Evolutionary conservation across 2,888 invertebrate genomes (phyloP), one percentile per base, ranked within the genome.

Genomic region (Pilophorus perplexus): DNA sequence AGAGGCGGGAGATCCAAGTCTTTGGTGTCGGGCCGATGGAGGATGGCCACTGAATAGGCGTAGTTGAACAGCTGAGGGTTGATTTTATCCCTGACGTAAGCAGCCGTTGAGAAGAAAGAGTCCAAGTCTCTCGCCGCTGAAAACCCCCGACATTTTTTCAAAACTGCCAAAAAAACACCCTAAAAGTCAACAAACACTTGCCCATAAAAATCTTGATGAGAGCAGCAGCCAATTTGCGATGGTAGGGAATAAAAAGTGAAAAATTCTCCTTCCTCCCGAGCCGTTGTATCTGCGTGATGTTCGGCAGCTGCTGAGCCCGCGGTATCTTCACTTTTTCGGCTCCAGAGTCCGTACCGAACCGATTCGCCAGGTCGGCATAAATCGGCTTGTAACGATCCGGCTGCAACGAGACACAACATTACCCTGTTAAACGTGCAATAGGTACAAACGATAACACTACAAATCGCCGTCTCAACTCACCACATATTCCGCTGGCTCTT

Each of bases 1-100:
- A 92, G 83, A 0, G 88, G 84, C 0, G 91, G 91, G 50, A 89
- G 76, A 55, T 82, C 81, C 18, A 91, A 73, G 48, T 85, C 82
- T 73, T 84, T 84, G 2, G 89, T 88, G 74, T 90, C 89, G 0
- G 77, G 76, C 6, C 88, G 83, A 79, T 90, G 89, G 73, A 88
- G 81, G 18, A 90, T 77, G 0, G 89, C 87, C 5, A 91, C 88
- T 0, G 89, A 85, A 40, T 85, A 82, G 44, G 86, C 84, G 75
- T 91, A 92, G 76, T 90, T 87, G 78, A 89, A 93, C 71, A 93
- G 77, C 71, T 87, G 85, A 0, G 91, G 86, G 77, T 93, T 93
- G 8, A 91, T 78, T 38, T 87, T 84, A 72, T 87, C 87, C 67
- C 89, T 83, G 46, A 85, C 82, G 73, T 81, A 90, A 6, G 85